These are phyloP conservation scores for Reinhardtius hippoglossoides DNA, from an alignment of 2,113 vertebrate genomes.

Conservation along the genomic window DNA sequence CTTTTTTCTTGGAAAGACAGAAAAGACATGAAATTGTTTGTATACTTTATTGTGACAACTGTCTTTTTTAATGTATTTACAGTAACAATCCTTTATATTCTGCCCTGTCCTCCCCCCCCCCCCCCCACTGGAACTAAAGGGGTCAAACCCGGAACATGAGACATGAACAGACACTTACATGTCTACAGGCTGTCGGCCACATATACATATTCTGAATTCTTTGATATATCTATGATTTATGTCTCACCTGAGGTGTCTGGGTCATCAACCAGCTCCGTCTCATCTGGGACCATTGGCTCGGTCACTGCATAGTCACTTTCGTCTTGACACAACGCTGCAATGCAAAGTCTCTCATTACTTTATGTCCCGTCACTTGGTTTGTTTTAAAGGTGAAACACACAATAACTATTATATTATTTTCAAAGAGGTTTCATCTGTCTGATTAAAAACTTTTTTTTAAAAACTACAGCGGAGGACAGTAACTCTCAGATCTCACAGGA, in stretches of 20 bases:
- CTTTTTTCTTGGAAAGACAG: too few relatives aligned
- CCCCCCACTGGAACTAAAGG: too few relatives aligned
- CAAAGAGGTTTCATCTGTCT: neutral
- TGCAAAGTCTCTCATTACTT: slow-evolving; percentile 20
- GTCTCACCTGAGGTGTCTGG: neutral
- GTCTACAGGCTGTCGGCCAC: too few relatives aligned
- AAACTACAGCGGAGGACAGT: neutral
- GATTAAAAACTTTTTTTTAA: neutral
- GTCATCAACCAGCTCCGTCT: fast-evolving
- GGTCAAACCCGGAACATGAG: too few relatives aligned
- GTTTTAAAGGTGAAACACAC: slow-evolving; percentile 12
- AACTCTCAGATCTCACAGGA: slow-evolving; percentile 29
- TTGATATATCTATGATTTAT: neutral
- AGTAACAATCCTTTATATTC: too few relatives aligned
- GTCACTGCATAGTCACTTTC: fast-evolving
- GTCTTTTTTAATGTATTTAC: too few relatives aligned
- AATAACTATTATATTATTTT: neutral
- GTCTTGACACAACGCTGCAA: slow-evolving; percentile 48
- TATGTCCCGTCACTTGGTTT: neutral
- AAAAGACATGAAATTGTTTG: too few relatives aligned
- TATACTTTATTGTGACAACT: too few relatives aligned
- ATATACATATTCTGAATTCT: too few relatives aligned
- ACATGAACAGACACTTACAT: too few relatives aligned
- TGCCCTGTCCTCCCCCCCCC: too few relatives aligned
- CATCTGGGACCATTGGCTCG: fast-evolving